Percentiles rank a stretch among this genome's conserved stretches.
These are phyloP conservation scores for Campylomormyrus tamandua DNA, from an alignment of 2,113 vertebrate species.

Conservation along the genomic window DNA sequence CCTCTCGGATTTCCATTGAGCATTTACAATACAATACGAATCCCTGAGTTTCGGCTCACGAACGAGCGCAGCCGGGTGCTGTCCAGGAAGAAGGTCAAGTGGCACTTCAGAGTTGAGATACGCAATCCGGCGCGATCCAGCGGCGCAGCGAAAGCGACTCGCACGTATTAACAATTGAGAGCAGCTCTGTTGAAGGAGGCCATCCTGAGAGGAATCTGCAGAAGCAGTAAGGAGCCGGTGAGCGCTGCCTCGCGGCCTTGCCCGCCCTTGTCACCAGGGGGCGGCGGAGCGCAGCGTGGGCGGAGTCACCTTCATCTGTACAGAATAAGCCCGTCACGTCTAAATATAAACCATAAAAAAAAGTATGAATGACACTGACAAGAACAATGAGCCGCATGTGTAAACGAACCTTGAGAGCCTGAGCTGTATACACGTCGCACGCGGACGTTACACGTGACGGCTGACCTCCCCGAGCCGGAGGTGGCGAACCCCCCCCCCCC, in stretches of 20 bases:
- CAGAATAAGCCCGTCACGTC: background rate
- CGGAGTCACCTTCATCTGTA: background rate
- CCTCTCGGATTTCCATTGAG: background rate
- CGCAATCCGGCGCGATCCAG: background rate
- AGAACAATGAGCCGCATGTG: background rate
- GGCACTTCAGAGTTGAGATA: background rate
- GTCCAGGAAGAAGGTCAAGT: background rate
- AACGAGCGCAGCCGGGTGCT: background rate
- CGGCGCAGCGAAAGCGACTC: background rate
- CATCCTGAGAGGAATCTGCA: background rate
- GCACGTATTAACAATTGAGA: background rate
- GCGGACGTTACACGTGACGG: background rate
- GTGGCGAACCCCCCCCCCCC: background rate
- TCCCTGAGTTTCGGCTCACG: background rate
- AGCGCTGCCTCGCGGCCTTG: background rate
- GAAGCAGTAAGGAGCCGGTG: background rate
- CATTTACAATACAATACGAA: background rate
- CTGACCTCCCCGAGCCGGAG: background rate
- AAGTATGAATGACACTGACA: background rate
- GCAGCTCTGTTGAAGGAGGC: background rate
- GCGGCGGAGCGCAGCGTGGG: background rate
- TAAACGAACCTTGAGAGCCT: background rate
- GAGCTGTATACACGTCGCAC: background rate
- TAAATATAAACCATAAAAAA: background rate
- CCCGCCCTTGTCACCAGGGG: background rate